These are phyloP conservation scores for Idaea biselata DNA, from an alignment of 2,888 invertebrate genomes.

Conservation along the genomic window DNA sequence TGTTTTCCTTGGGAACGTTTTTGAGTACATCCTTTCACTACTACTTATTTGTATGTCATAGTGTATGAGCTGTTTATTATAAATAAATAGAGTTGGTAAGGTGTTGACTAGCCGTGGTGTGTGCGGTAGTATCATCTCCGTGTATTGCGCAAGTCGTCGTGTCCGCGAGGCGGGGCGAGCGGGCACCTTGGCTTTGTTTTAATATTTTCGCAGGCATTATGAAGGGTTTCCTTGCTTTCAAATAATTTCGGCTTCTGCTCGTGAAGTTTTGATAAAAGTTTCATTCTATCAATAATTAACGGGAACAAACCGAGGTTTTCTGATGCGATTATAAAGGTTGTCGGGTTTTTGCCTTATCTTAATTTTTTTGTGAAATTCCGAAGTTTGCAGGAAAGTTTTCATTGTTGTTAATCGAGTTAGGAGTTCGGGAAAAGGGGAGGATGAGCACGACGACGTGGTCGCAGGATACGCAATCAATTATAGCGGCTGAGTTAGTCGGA, in stretches of 20 bases:
- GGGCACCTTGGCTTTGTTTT: constrained; percentile 79
- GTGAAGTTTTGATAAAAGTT: constrained; percentile 81
- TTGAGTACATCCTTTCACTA: too few relatives aligned
- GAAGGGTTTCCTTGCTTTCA: constrained; percentile 80
- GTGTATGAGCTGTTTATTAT: too few relatives aligned
- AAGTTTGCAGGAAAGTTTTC: constrained; percentile 40
- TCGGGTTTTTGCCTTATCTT: constrained; percentile 63
- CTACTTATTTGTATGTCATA: background rate
- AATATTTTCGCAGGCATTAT: constrained; percentile 80
- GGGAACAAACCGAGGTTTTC: constrained; percentile 66
- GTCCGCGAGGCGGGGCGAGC: constrained; percentile 58
- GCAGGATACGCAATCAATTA: constrained; percentile 31
- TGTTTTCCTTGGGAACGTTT: too few relatives aligned
- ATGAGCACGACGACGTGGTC: constrained; percentile 14
- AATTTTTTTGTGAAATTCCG: constrained; percentile 47
- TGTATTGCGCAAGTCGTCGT: constrained; percentile 44
- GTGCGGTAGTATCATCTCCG: constrained; percentile 44
- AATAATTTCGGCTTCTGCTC: constrained; percentile 80
- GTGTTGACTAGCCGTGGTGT: constrained; percentile 8
- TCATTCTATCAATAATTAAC: constrained; percentile 81
- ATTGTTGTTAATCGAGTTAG: constrained; percentile 56
- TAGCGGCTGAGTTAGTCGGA: constrained; percentile 1
- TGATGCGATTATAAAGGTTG: constrained; percentile 78
- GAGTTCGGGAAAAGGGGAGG: constrained; percentile 44
- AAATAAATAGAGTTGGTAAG: background rate